Percentiles rank a stretch among this genome's conserved stretches.
Conservation (phyloP, 2,888 invertebrate genomes). For the Argynnis bischoffii region DNA sequence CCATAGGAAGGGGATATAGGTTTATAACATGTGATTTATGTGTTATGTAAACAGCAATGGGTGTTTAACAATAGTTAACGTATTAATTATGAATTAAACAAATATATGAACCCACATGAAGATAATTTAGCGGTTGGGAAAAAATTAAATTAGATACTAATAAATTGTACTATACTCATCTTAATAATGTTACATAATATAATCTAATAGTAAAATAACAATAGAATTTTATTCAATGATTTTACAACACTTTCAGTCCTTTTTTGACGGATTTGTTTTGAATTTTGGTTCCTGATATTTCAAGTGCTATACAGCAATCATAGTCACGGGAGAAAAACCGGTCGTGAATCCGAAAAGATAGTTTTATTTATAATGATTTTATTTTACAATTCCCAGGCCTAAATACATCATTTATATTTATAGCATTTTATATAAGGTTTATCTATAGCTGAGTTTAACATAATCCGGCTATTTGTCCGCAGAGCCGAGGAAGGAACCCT, state of each 20-base stretch:
- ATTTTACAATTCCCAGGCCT: background rate
- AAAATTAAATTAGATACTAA: slow-evolving; percentile 8
- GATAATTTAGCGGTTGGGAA: slow-evolving; percentile 17
- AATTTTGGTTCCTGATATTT: background rate
- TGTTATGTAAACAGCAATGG: slow-evolving; percentile 36
- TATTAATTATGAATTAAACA: slow-evolving; percentile 24
- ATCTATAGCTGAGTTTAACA: slow-evolving; percentile 42
- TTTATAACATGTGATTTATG: slow-evolving; percentile 46
- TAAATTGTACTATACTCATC: background rate
- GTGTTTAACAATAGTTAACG: slow-evolving; percentile 28
- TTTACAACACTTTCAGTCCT: too few species aligned
- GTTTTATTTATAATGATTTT: background rate
- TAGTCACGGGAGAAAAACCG: too few species aligned
- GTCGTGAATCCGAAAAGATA: too few species aligned
- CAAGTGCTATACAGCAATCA: too few species aligned
- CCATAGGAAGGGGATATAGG: slow-evolving; percentile 49
- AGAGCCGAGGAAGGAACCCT: slow-evolving; percentile 39
- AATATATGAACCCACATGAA: slow-evolving; percentile 31
- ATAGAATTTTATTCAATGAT: too few species aligned
- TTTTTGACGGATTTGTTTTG: background rate
- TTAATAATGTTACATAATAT: background rate
- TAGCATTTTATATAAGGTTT: slow-evolving; percentile 10
- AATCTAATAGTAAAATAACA: too few species aligned
- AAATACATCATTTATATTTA: background rate
- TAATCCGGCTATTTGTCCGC: slow-evolving; percentile 48